Conservation (phyloP, 1,140 invertebrate species). For the Samia ricini region DNA sequence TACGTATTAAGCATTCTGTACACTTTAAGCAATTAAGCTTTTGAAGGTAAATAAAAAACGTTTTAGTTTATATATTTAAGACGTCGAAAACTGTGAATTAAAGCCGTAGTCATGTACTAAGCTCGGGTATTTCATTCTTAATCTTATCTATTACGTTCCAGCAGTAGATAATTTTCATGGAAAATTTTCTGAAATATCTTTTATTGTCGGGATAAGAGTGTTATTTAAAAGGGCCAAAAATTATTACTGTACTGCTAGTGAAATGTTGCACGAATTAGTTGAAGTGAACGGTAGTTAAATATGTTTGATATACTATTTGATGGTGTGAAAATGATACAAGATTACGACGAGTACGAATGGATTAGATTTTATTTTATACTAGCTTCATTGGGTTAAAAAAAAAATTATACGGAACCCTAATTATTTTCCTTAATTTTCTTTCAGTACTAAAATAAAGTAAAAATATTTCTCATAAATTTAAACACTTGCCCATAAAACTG, state of each 20-base stretch:
- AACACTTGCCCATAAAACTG: too few relatives aligned
- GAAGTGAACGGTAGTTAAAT: background rate
- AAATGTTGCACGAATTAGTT: background rate
- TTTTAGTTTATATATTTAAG: background rate
- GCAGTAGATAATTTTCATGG: background rate
- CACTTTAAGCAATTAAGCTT: conserved; percentile 6
- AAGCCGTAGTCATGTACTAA: background rate
- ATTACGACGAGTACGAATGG: too few relatives aligned
- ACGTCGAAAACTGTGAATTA: background rate
- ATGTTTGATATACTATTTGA: too few relatives aligned
- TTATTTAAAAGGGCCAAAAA: background rate
- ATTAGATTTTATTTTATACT: too few relatives aligned
- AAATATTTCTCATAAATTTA: too few relatives aligned
- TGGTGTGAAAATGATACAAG: too few relatives aligned
- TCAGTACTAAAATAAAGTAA: too few relatives aligned
- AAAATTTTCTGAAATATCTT: background rate
- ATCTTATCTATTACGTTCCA: background rate
- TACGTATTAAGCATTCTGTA: conserved; percentile 16
- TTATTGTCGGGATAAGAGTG: background rate
- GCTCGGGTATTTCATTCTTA: background rate
- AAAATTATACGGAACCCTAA: too few relatives aligned
- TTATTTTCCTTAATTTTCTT: too few relatives aligned
- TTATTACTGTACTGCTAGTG: background rate
- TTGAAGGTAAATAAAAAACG: conserved; percentile 6
- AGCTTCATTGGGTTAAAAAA: too few relatives aligned